Conservation (phyloP, 2,113 vertebrate species). For the Labrus mixtus region DNA sequence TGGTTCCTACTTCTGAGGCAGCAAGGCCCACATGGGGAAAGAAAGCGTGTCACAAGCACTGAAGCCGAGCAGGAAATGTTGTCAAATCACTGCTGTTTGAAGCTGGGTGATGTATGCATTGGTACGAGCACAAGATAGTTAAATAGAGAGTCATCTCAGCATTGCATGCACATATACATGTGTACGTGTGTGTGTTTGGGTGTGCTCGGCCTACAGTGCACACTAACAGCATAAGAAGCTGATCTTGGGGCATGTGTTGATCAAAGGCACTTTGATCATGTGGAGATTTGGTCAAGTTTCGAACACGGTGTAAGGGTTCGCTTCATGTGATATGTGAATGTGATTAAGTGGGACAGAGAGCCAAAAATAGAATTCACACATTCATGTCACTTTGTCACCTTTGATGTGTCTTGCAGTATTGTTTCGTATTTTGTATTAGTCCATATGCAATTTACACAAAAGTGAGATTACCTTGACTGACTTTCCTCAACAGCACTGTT, state of each 20-base stretch:
- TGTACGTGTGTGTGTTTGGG: conserved; percentile 2
- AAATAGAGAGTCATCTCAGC: conserved; percentile 6
- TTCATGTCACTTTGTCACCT: too few species aligned
- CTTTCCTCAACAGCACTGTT: conserved; percentile 17
- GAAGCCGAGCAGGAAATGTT: conserved; percentile 66
- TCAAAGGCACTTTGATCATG: conserved; percentile 75
- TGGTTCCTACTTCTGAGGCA: conserved; percentile 66
- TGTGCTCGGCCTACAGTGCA: conserved; percentile 27
- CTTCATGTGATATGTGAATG: conserved; percentile 4
- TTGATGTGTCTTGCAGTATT: neutral
- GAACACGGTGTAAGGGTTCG: conserved; percentile 39
- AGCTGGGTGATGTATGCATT: conserved; percentile 45
- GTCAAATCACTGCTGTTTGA: conserved; percentile 70
- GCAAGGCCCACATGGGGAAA: conserved; percentile 62
- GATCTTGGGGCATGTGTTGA: conserved; percentile 69
- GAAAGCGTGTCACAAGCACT: conserved; percentile 59
- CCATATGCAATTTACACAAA: conserved; percentile 23
- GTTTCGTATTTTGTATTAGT: neutral
- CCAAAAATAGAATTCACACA: too few species aligned
- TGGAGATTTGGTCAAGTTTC: conserved; percentile 48
- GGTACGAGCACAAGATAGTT: conserved; percentile 36
- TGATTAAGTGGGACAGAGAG: too few species aligned
- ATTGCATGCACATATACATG: conserved; percentile 2
- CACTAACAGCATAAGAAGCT: conserved; percentile 50
- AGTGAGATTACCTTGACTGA: conserved; percentile 46